phyloP scores from a whole-genome alignment of 2,797 vertebrate species.

The Mallotus villosus region DNA sequence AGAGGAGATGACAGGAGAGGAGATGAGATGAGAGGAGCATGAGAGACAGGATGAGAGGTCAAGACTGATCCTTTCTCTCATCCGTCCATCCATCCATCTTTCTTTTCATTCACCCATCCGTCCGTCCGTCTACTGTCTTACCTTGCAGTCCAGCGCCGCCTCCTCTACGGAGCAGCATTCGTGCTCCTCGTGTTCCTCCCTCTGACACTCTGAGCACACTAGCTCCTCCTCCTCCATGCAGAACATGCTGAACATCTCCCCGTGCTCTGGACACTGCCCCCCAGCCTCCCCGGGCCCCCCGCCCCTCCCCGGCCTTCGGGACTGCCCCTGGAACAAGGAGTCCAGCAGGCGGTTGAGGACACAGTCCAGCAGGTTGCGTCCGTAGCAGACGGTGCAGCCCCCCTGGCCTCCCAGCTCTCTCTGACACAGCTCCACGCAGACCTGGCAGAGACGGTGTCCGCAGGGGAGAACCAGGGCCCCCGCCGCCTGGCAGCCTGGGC shows the following conservation, averaged over 20 bases:
- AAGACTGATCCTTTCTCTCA: slow-evolving; percentile 5
- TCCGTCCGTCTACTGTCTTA: slow-evolving; percentile 42
- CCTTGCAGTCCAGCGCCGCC: slow-evolving; percentile 58
- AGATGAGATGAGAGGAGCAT: not conserved
- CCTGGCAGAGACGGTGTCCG: slow-evolving; percentile 80
- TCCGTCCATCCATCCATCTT: slow-evolving; percentile 33
- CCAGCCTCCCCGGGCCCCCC: not conserved
- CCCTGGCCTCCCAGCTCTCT: slow-evolving; percentile 43
- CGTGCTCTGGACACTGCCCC: slow-evolving; percentile 46
- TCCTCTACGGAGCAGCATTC: slow-evolving; percentile 51
- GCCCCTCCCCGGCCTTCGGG: slow-evolving; percentile 30
- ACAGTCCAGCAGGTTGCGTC: slow-evolving; percentile 53
- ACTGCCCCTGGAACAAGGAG: slow-evolving; percentile 56
- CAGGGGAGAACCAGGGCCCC: slow-evolving; percentile 73
- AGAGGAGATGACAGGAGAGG: not conserved
- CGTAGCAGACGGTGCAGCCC: slow-evolving; percentile 77
- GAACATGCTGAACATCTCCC: slow-evolving; percentile 43
- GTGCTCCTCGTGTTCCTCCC: slow-evolving; percentile 51
- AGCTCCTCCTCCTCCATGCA: slow-evolving; percentile 59
- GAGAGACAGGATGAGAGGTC: not conserved
- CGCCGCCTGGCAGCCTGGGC: slow-evolving; percentile 75
- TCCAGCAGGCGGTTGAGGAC: slow-evolving; percentile 59
- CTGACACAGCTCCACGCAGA: slow-evolving; percentile 71
- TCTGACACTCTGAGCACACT: slow-evolving; percentile 53
- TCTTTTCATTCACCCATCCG: slow-evolving; percentile 1